A percentile compares a stretch with the other conserved stretches of the same genome.
phyloP scores from a whole-genome alignment of 2,113 vertebrate genomes.

The Perca fluviatilis region DNA sequence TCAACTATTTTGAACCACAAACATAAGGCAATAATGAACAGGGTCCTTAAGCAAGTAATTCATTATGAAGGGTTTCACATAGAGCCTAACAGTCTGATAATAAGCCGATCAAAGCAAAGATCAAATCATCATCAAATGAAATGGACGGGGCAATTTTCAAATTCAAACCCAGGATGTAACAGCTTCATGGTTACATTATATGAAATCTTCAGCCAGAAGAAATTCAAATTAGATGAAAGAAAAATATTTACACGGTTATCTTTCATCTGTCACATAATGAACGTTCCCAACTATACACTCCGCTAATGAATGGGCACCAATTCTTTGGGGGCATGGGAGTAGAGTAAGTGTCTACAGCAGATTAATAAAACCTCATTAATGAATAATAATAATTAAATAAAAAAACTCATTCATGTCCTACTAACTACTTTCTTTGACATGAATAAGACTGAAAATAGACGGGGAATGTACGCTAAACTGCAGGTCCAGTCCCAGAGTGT shows the following conservation, averaged over 20 bases:
- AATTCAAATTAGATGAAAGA: not conserved
- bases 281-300: not conserved
- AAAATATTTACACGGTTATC: constrained; percentile 9
- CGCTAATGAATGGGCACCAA: constrained; percentile 11
- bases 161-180: constrained; percentile 9
- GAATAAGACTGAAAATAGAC: constrained; percentile 41
- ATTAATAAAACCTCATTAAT: constrained; percentile 49
- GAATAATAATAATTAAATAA: not conserved
- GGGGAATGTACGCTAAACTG: constrained; percentile 38
- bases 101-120: not conserved
- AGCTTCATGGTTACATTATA: not conserved
- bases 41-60: not conserved
- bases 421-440: constrained; percentile 50
- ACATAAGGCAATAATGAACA: not conserved
- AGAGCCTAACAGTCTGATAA: not conserved
- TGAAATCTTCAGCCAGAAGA: not conserved
- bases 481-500: constrained; percentile 40
- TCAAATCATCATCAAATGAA: not conserved
- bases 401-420: constrained; percentile 40
- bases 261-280: constrained; percentile 17
- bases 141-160: constrained; percentile 10
- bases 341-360: constrained; percentile 30
- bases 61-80: not conserved
- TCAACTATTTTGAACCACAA: not conserved
- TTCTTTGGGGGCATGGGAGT: constrained; percentile 16